These are phyloP conservation scores for Caerostris darwini DNA, from an alignment of 1,140 invertebrate species.

Conservation along the genomic window DNA sequence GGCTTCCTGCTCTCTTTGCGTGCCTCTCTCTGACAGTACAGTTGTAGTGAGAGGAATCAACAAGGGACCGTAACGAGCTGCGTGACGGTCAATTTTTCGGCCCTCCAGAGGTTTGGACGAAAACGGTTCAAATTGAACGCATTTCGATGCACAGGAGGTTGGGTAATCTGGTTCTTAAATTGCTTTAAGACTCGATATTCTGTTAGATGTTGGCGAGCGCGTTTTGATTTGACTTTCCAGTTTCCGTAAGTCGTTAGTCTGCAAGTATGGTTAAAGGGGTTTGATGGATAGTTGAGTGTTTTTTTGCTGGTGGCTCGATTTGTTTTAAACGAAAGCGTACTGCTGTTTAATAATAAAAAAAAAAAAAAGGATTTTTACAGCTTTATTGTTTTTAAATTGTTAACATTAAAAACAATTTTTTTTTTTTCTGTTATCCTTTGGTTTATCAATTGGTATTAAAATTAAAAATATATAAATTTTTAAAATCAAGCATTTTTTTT, in stretches of 20 bases:
- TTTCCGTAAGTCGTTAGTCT: slow-evolving; percentile 63
- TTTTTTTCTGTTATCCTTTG: background rate
- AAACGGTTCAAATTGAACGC: background rate
- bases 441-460: no score
- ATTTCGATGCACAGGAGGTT: background rate
- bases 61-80: background rate
- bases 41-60: background rate
- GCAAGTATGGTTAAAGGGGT: background rate
- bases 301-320: background rate
- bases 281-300: background rate
- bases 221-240: slow-evolving; percentile 8
- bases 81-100: slow-evolving; percentile 52
- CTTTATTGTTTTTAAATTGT: no score
- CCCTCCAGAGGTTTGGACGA: background rate
- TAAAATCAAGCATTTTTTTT: no score
- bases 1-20: slow-evolving; percentile 62
- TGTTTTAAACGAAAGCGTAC: background rate
- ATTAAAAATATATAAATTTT: no score
- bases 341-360: background rate
- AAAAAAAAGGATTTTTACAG: background rate
- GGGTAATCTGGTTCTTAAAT: slow-evolving; percentile 51
- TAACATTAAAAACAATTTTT: background rate
- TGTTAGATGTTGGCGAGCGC: slow-evolving; percentile 9
- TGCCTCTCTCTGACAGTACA: slow-evolving; percentile 54
- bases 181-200: slow-evolving; percentile 32